These are phyloP conservation scores for Thunnus thynnus DNA, from an alignment of 2,113 vertebrate genomes.

Conservation along the genomic window DNA sequence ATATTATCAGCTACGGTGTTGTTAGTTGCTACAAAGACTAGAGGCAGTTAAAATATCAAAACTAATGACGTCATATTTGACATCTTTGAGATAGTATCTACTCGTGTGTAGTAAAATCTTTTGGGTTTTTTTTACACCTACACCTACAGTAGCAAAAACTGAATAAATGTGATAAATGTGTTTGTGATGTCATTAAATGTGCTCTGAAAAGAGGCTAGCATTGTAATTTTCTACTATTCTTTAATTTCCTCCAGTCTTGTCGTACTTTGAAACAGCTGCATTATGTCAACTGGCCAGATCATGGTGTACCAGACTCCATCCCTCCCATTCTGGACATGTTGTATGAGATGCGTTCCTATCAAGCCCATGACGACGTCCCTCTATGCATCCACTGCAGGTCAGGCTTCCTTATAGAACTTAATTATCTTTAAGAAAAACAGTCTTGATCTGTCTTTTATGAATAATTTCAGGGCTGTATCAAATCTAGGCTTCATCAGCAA, in stretches of 20 bases:
- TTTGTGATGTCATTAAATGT: not conserved
- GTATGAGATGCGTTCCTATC: slow-evolving; percentile 88
- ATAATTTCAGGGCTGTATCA: too few species aligned
- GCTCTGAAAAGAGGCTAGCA: not conserved
- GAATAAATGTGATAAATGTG: not conserved
- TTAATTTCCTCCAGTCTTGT: slow-evolving; percentile 59
- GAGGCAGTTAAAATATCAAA: not conserved
- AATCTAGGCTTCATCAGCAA: too few species aligned
- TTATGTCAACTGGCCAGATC: slow-evolving; percentile 96
- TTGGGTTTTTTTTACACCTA: not conserved
- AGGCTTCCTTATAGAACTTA: not conserved
- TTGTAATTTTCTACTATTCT: slow-evolving; percentile 3
- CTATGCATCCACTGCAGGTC: slow-evolving; percentile 98
- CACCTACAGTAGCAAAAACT: not conserved
- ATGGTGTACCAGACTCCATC: slow-evolving; percentile 92
- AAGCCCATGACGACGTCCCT: slow-evolving; percentile 87
- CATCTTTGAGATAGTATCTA: not conserved
- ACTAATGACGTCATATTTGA: not conserved
- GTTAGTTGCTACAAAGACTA: slow-evolving; percentile 10
- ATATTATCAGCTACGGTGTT: slow-evolving; percentile 27
- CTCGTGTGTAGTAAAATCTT: not conserved
- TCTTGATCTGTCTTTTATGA: not conserved
- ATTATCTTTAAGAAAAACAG: not conserved
- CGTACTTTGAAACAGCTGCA: slow-evolving; percentile 92
- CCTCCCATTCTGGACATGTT: slow-evolving; percentile 92